Conservation (phyloP, 2,797 vertebrate genomes). For the Bovichtus diacanthus region DNA sequence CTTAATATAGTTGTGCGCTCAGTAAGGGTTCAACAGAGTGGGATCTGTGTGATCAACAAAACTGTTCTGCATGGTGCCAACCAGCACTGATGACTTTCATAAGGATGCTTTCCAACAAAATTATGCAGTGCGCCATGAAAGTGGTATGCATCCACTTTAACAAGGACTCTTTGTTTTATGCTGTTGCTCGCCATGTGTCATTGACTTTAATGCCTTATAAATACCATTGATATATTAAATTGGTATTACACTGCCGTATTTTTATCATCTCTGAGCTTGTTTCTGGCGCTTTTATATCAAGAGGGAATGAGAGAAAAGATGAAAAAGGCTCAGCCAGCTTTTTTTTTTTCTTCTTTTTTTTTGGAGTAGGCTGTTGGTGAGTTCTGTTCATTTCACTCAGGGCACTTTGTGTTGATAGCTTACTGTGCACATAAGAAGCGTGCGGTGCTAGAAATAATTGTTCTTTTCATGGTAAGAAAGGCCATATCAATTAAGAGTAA, state of each 20-base stretch:
- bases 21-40: constrained; percentile 47
- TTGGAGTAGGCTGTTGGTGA: constrained; percentile 73
- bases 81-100: constrained; percentile 73
- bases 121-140: constrained; percentile 82
- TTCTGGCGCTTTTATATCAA: constrained; percentile 82
- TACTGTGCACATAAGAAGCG: constrained; percentile 85
- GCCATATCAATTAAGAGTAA: constrained; percentile 90
- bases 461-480: constrained; percentile 89
- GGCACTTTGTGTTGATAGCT: constrained; percentile 85
- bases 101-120: constrained; percentile 79
- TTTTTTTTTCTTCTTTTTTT: constrained; percentile 44
- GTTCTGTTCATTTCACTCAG: constrained; percentile 84
- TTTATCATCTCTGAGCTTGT: constrained; percentile 83
- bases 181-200: constrained; percentile 82
- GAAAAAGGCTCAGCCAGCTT: constrained; percentile 65
- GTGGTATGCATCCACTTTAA: constrained; percentile 82
- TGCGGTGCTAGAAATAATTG: constrained; percentile 85
- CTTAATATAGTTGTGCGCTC: constrained; percentile 30
- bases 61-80: constrained; percentile 55
- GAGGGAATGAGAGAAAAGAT: constrained; percentile 74
- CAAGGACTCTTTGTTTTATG: constrained; percentile 86
- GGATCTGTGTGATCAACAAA: constrained; percentile 67
- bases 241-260: constrained; percentile 81
- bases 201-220: constrained; percentile 87
- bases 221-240: constrained; percentile 87